Evolutionary conservation across 2,113 vertebrate genomes (phyloP).

Genomic region (Cathartes aura): DNA sequence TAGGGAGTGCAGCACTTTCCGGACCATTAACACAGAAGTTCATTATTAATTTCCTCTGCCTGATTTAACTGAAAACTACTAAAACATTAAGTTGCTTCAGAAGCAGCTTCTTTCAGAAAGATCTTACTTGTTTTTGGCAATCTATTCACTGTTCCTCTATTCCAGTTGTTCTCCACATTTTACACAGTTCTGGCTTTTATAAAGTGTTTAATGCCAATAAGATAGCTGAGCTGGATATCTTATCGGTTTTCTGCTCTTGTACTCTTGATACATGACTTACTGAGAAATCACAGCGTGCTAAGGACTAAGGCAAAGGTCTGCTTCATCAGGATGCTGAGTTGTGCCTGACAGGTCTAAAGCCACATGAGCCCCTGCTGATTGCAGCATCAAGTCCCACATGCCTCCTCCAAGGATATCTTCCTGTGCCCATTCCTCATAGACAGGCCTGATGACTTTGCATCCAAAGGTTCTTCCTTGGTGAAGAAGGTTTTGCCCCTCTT

Average conservation of each 20-base stretch:
- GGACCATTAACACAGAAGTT: slow-evolving; percentile 22
- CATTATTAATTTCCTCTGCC: slow-evolving; percentile 20
- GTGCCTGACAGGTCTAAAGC: neutral
- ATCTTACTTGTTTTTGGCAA: neutral
- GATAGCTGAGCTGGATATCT: neutral
- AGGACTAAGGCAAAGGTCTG: neutral
- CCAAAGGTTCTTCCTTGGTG: neutral
- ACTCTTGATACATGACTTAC: neutral
- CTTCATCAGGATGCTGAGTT: neutral
- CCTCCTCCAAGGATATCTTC: rapidly evolving
- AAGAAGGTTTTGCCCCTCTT: neutral
- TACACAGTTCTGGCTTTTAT: neutral
- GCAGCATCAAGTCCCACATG: neutral
- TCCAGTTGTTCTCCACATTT: neutral
- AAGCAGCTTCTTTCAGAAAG: slow-evolving; percentile 1
- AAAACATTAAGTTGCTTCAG: slow-evolving; percentile 7
- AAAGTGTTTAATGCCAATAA: neutral
- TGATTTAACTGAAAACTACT: slow-evolving; percentile 43
- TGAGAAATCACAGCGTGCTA: neutral
- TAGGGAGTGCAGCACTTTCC: neutral
- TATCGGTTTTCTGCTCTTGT: neutral
- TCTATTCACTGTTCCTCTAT: neutral
- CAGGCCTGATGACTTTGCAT: neutral
- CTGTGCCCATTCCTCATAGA: neutral
- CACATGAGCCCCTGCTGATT: rapidly evolving